phyloP scores from a whole-genome alignment of 2,113 vertebrate genomes.

The Syngnathus typhle region DNA sequence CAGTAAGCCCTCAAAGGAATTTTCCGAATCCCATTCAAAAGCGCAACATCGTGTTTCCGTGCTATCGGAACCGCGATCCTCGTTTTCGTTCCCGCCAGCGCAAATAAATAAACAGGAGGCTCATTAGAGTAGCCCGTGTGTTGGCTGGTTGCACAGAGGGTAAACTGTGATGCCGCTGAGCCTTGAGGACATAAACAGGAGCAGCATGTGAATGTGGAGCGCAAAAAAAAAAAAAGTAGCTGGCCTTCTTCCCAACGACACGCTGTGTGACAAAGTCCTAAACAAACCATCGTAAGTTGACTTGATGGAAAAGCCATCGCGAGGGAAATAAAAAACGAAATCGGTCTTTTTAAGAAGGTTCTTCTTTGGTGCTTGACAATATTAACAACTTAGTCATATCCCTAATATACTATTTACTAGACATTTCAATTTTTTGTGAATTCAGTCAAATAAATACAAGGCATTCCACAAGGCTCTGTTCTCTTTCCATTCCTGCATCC shows the following conservation, averaged over 20 bases:
- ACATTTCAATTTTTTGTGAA: background rate
- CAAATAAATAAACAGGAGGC: constrained; percentile 70
- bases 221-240: background rate
- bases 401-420: background rate
- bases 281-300: background rate
- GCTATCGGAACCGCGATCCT: constrained; percentile 23
- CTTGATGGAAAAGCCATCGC: background rate
- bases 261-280: background rate
- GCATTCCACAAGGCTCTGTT: constrained; percentile 2
- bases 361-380: background rate
- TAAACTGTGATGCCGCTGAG: constrained; percentile 72
- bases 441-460: background rate
- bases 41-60: constrained; percentile 11
- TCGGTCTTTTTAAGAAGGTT: background rate
- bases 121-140: constrained; percentile 59
- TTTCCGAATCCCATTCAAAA: background rate
- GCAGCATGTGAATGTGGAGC: background rate
- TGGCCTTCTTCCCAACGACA: background rate
- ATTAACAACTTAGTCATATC: background rate
- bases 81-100: constrained; percentile 50
- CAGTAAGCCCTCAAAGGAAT: background rate
- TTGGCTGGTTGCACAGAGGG: constrained; percentile 64
- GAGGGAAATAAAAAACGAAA: background rate
- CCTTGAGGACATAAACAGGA: constrained; percentile 69
- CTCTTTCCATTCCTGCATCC: background rate